phyloP scores from a whole-genome alignment of 2,888 invertebrate species.

The Lochmaea capreae region DNA sequence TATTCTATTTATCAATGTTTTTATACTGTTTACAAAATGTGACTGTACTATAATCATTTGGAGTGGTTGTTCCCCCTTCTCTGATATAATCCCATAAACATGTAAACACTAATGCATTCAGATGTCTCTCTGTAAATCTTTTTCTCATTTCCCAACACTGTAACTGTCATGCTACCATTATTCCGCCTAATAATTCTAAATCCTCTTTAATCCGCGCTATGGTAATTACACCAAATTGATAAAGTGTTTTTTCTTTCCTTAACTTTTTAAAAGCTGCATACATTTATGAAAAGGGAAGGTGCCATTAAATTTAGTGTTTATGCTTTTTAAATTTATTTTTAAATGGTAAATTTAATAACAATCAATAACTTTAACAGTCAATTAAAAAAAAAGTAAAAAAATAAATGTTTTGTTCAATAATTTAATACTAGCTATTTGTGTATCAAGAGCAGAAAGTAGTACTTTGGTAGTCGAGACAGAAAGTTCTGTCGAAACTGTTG shows the following conservation, averaged over 20 bases:
- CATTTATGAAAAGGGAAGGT: not conserved
- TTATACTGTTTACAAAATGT: not conserved
- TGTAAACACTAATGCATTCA: conserved; percentile 63
- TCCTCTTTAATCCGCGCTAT: conserved; percentile 29
- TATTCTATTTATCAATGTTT: too few species aligned
- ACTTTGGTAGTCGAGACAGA: too few species aligned
- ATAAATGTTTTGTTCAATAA: not conserved
- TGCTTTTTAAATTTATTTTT: not conserved
- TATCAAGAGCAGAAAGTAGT: too few species aligned
- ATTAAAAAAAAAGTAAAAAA: not conserved
- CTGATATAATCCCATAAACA: conserved; percentile 60
- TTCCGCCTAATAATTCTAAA: conserved; percentile 39
- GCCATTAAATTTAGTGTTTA: not conserved
- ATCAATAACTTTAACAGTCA: not conserved
- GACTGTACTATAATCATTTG: conserved; percentile 22
- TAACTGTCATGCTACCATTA: conserved; percentile 47
- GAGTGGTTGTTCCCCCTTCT: conserved; percentile 41
- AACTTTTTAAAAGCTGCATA: conserved; percentile 15
- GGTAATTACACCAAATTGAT: conserved; percentile 34
- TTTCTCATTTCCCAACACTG: conserved; percentile 45
- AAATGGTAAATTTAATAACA: not conserved
- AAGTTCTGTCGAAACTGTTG: too few species aligned
- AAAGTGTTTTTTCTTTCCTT: conserved; percentile 22
- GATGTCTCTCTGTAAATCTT: conserved; percentile 39
- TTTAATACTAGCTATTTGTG: too few species aligned